Evolutionary conservation across 2,113 vertebrate species (phyloP), one percentile per base, ranked within the genome.

Genomic region (Psilopogon haemacephalus): DNA sequence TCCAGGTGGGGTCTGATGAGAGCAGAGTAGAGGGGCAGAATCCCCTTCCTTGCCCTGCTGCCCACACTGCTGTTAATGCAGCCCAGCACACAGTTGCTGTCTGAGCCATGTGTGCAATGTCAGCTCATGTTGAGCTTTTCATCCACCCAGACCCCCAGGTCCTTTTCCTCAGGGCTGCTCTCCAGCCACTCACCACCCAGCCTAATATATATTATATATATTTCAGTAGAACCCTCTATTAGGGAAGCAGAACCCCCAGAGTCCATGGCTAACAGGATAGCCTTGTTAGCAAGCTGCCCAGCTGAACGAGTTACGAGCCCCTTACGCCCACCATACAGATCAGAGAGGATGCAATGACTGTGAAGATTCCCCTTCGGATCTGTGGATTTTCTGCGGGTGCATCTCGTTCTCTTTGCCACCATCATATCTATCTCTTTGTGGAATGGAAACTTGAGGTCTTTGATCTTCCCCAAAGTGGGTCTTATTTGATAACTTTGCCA

Each of bases 221-320:
- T 96, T 97, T 96, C 94, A 92, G 11, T 77, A 94, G 86, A 96
- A 89, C 56, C 62, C 21, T 85, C 68, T 72, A 19, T 84, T 83
- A 88, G 28, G 64, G 48, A 78, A 87, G 58, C 20, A 62, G 91
- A 75, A 50, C 50, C 9, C 50, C 38, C 56, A 55, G 68, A 87
- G 18, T 74, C 64, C 21, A 11, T 1, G 20, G 30, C 68, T 80
- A 90, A 86, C 38, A 85, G 74, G 65, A 90, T n/a, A 65, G 71
- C 27, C 64, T 60, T 72, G 56, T 59, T 70, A 79, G 38, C 69
- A 91, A 79, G 75, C 58, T 63, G 20, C 3, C 1, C 59, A 64
- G 76, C 60, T 82, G 67, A 89, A 23, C 75, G 88, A 92, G 50
- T 84, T 40, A 84, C 40, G 69, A 82, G 14, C 44, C 32, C 86